Base-by-base conservation (phyloP, 2,888 invertebrate species). In the Catocala nupta region DNA sequence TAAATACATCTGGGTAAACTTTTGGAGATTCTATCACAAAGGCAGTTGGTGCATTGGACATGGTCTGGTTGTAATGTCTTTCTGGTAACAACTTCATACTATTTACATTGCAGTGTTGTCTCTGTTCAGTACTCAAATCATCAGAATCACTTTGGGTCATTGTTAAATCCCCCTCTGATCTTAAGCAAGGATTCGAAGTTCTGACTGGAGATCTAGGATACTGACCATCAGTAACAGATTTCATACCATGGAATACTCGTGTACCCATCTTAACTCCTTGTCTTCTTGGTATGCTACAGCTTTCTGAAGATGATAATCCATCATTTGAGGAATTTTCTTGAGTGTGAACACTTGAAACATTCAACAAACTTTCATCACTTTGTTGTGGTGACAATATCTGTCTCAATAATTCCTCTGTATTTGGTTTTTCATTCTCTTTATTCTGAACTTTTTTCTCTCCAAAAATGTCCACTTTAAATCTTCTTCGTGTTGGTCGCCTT, bases 201-300 rank as follows among this genome's bases (percentile, higher is more conserved):
- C 80, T 81, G 5, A 81, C 55, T 43, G 88, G 83, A 36, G 89
- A 87, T 73, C 78, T 82, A 33, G 81, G 73, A 69, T 84, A 84
- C 72, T 78, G 87, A 63, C 77, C 81, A 68, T 88, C 85, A 42
- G 85, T 71, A 36, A 85, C 81, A 43, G 89, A 82, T 65, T 88
- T 91, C 74, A 88, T 84, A 42, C 93, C 95, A 84, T 95, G 94
- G 77, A 96, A 96, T 9, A 96, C 96, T 78, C 96, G 94, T 8
- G 96, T 96, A 9, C 96, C 97, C 96, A 96, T 96, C 91, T 96
- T 96, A 4, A 96, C 96, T 4, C 96, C 96, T 75, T 95, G 93
- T 67, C 96, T 92, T 75, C 96, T 91, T 42, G 95, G 94, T 67
- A 94, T 88, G 73, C 94, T 94, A 67, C 88, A 88, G 65, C 93